Base-by-base conservation (phyloP, 2,888 invertebrate species). In the Andrena fulva region DNA sequence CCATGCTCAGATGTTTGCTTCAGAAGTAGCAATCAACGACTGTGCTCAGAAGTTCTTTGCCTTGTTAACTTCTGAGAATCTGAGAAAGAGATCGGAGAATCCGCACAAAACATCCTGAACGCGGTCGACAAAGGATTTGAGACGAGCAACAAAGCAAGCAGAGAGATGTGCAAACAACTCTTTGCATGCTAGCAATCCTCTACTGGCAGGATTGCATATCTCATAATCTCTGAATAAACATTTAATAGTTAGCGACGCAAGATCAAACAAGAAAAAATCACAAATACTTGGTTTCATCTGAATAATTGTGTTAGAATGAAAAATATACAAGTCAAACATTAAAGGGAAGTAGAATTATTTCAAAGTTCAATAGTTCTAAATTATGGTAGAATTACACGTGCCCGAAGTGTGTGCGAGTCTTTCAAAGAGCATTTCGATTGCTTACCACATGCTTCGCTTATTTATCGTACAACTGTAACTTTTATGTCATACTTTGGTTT, bases 131-230 rank as follows among this genome's bases (percentile, higher is more conserved):
- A 75, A 75, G 27, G 29, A 29, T 67, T 54, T 29, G n/a, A 31
- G 29, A 4, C 50, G 73, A 78, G 80, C 77, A 62, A 77, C 76
- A 81, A 64, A 62, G 75, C 76, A 81, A 64, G 67, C 78, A 76
- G 35, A 74, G 68, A 81, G 67, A 64, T 85, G 73, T 87, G 87
- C 87, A 73, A 67, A 87, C n/a, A 63, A 48, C 54, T 52, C 20
- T 59, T 69, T 20, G 35, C 82, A 72, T 76, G 75, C 70, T 20
- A 31, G 59, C 68, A 63, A 59, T 63, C 31, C 33, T 71, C 63
- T 67, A 81, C 48, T 79, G 48, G 48, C 20, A 29, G 42, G 33
- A 60, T 75, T 75, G 75, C 66, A 70, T 71, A 75, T 70, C 70
- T 75, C 62, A 24, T 27, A 6, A 60, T 27, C 24, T n/a, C 69